Percentiles rank a stretch among this genome's conserved stretches.
These are phyloP conservation scores for Bostrychus sinensis DNA, from an alignment of 2,113 vertebrate genomes.

Conservation along the genomic window DNA sequence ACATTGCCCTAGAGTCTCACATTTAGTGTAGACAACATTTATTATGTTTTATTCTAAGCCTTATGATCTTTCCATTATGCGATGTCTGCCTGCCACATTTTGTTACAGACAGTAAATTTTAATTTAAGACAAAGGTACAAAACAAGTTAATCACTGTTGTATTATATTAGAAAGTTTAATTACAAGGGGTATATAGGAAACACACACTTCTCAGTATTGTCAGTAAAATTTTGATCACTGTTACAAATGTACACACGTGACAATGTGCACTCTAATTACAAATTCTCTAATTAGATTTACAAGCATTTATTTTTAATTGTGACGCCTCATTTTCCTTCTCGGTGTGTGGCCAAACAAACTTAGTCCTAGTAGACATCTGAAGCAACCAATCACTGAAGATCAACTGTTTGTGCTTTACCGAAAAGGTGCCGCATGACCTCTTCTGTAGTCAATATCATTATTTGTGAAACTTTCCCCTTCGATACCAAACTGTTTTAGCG, in stretches of 20 bases:
- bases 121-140: background rate
- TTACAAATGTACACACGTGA: background rate
- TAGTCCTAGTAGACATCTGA: no score
- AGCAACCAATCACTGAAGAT: no score
- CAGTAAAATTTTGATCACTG: no score
- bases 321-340: no score
- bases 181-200: background rate
- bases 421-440: no score
- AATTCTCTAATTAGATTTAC: background rate
- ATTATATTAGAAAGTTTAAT: background rate
- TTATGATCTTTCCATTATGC: background rate
- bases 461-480: background rate
- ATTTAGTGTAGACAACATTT: conserved; percentile 10
- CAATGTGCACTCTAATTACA: background rate
- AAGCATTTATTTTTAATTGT: no score
- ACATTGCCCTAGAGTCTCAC: conserved; percentile 7
- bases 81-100: background rate
- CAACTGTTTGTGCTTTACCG: no score
- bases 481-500: conserved; percentile 39
- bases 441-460: no score
- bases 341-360: no score
- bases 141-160: background rate
- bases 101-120: background rate
- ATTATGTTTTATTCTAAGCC: background rate
- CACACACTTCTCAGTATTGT: background rate